Conservation (phyloP, 2,113 vertebrate species). For the Dipodomys ordii region DNA sequence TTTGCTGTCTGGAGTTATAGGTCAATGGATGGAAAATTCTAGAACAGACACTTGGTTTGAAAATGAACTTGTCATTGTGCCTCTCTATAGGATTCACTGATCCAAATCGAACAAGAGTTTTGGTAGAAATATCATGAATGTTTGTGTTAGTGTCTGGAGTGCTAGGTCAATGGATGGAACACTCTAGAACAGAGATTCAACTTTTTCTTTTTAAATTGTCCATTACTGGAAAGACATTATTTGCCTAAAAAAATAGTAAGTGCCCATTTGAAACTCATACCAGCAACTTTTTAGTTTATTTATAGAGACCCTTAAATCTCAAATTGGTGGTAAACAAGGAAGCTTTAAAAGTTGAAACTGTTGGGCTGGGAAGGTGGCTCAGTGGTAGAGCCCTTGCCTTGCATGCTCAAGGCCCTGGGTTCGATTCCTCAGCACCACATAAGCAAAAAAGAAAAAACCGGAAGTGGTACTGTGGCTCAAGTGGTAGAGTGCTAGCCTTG, state of each 20-base stretch:
- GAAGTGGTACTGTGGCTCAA: too few relatives aligned
- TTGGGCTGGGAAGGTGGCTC: background rate
- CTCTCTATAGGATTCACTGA: background rate
- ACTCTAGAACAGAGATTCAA: background rate
- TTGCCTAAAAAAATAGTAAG: background rate
- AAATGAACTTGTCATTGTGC: background rate
- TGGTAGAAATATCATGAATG: background rate
- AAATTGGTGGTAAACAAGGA: constrained; percentile 55
- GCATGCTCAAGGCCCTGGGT: too few relatives aligned
- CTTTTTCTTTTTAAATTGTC: background rate
- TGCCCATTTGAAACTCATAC: background rate
- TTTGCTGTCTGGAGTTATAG: background rate
- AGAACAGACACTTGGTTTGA: background rate
- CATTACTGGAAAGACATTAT: background rate
- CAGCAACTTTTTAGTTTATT: background rate
- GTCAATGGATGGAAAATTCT: background rate
- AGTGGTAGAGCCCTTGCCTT: too few relatives aligned
- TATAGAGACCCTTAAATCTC: constrained; percentile 29
- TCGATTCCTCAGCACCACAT: too few relatives aligned
- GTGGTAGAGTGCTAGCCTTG: too few relatives aligned
- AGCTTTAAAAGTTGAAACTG: constrained; percentile 47
- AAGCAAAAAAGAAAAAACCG: too few relatives aligned
- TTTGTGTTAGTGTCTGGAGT: background rate
- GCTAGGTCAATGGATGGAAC: background rate
- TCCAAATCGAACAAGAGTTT: background rate